These are phyloP conservation scores for Limulus polyphemus DNA, from an alignment of 2,888 invertebrate genomes.

Conservation along the genomic window DNA sequence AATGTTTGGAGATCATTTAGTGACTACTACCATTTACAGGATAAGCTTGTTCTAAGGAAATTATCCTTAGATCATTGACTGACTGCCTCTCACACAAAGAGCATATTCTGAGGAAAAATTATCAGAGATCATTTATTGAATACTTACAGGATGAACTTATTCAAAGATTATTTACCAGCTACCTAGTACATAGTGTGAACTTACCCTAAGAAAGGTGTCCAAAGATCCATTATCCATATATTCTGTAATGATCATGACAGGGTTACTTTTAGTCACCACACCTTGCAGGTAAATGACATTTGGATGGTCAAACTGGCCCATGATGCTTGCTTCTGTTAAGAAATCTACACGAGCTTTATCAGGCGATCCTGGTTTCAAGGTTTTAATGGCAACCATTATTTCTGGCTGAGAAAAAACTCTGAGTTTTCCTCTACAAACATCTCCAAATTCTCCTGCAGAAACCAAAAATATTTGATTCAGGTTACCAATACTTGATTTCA, in stretches of 20 bases:
- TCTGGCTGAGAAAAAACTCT: conserved; percentile 72
- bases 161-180: too few relatives aligned
- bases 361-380: conserved; percentile 67
- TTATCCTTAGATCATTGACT: too few relatives aligned
- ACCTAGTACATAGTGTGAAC: conserved; percentile 24
- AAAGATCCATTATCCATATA: conserved; percentile 99
- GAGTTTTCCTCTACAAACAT: conserved; percentile 91
- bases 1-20: too few relatives aligned
- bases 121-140: too few relatives aligned
- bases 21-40: too few relatives aligned
- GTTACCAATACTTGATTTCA: too few relatives aligned
- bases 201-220: conserved; percentile 76
- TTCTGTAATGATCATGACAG: conserved; percentile 98
- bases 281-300: conserved; percentile 98
- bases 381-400: conserved; percentile 85
- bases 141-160: too few relatives aligned
- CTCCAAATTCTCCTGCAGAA: conserved; percentile 75
- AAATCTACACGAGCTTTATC: conserved; percentile 96
- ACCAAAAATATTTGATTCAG: too few relatives aligned
- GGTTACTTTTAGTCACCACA: conserved; percentile 85
- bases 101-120: too few relatives aligned
- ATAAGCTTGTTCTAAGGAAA: too few relatives aligned
- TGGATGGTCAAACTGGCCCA: conserved; percentile 99
- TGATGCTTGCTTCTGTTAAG: conserved; percentile 95
- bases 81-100: too few relatives aligned